Evolutionary conservation across 2,888 invertebrate species (phyloP), one percentile per base, ranked within the genome.

Genomic region (Caenorhabditis doughertyi): DNA sequence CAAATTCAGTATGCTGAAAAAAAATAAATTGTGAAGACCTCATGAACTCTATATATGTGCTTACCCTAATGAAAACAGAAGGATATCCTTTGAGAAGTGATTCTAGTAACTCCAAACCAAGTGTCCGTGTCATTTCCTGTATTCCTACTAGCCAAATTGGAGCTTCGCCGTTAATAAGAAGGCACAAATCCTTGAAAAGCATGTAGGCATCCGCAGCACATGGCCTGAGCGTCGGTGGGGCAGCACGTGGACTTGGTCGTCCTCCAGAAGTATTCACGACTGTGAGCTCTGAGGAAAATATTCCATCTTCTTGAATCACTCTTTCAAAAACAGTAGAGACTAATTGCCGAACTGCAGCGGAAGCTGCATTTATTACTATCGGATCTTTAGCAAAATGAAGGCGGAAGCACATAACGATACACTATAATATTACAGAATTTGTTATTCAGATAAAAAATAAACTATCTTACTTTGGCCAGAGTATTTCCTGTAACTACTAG

Each of bases 111-210:
- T 99, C 98, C 87, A 99, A 93, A 0, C 98, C 98, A 93, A 99
- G 97, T 0, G 98, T 97, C 89, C 97, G 94, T 3, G 97, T 97
- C 95, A 99, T 97, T 93, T 98, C 98, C 2, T 96, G 96, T 93
- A 98, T 96, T 7, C 97, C 98, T 55, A 95, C 94, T 74, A 99
- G 93, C 98, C 98, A 99, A 89, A 95, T 95, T 0, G 98, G 96
- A 90, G 97, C 95, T 92, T 99, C 98, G 0, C 96, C 97, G 93
- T 98, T 98, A 8, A 98, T 96, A 65, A 99, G 93, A 92, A 97
- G 96, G 44, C 98, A 97, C 89, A 99, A 94, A 93, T 99, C 98
- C 95, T 96, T 97, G 93, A 99, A 96, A 92, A 98, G 94, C 86
- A 97, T 94, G 92, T 96, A 98, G 0, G 97, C 98, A 93, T 98